Evolutionary conservation across 2,888 invertebrate genomes (phyloP), one percentile per base, ranked within the genome.

Genomic region (Brachypalpus laphriformis): DNA sequence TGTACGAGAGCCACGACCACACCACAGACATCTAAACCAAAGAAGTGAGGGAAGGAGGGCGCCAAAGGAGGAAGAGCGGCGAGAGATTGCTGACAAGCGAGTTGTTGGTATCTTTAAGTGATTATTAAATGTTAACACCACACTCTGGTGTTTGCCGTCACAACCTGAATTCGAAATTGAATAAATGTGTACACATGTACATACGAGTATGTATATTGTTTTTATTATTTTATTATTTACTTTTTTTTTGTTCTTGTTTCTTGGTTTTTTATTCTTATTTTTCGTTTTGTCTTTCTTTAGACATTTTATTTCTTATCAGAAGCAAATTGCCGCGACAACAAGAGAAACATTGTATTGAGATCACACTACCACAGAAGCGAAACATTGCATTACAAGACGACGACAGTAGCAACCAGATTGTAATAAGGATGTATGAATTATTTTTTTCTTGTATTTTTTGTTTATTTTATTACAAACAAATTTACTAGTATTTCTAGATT

Each of bases 41-140:
- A 31, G n/a, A 70, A 42, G 2, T 4, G 9, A 25, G n/a, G 8
- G 2, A 47, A 42, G 45, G 31, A 16, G 42, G 28, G 47, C n/a
- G 18, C 28, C 18, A 34, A 31, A 49, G 42, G 1, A 47, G 45
- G 57, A 59, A 56, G 63, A 31, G 59, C 54, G 59, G 4, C 57
- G 18, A 80, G 74, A 63, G 68, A 74, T 78, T 74, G 63, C 70
- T 76, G 74, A 75, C 80, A 61, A 80, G 61, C 68, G n/a, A 65
- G 47, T 72, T 65, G 57, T 66, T 74, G 54, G 57, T 71, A 82
- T 82, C 65, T 31, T 51, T 72, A 68, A 82, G 66, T 77, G 57
- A 68, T 82, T 68, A 66, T 75, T 56, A 72, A 75, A 83, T 74
- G 37, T 83, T 78, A 78, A 80, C 65, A 83, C 78, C 78, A 49